These are phyloP conservation scores for Antheraea assamensis DNA, from an alignment of 2,888 invertebrate genomes.

Conservation along the genomic window DNA sequence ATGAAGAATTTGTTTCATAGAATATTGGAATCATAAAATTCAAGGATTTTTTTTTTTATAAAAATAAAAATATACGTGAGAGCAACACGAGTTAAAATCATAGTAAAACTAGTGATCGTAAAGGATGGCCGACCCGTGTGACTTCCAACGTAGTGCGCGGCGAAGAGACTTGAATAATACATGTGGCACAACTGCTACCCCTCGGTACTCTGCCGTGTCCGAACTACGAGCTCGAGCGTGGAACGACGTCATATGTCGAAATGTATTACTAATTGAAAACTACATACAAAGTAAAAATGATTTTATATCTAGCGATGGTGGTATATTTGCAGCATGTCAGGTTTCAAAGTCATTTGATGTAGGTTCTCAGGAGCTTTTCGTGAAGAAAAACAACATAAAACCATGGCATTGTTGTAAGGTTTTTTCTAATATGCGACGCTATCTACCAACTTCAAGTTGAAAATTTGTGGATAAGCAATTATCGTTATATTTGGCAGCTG, in stretches of 20 bases:
- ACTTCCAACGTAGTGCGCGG: slow-evolving; percentile 41
- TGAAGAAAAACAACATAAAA: no score
- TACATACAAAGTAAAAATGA: not conserved
- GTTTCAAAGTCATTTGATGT: no score
- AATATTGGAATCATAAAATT: not conserved
- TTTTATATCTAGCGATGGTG: not conserved
- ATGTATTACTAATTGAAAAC: no score
- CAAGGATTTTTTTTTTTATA: slow-evolving; percentile 1
- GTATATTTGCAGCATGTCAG: no score
- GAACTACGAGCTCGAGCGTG: slow-evolving; percentile 32
- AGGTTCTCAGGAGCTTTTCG: no score
- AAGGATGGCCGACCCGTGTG: slow-evolving; percentile 35
- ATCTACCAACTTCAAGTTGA: no score
- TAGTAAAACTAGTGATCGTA: slow-evolving; percentile 33
- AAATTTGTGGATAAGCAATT: no score
- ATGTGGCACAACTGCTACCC: slow-evolving; percentile 55
- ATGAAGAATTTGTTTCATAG: not conserved
- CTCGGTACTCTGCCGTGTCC: slow-evolving; percentile 43
- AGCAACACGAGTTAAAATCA: slow-evolving; percentile 22
- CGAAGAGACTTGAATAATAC: slow-evolving; percentile 59
- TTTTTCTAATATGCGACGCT: no score
- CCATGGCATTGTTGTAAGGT: no score
- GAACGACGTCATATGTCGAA: slow-evolving; percentile 13
- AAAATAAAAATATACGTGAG: slow-evolving; percentile 12
- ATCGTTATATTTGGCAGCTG: no score